Conservation (phyloP, 2,113 vertebrate species). For the Butorides virescens region DNA sequence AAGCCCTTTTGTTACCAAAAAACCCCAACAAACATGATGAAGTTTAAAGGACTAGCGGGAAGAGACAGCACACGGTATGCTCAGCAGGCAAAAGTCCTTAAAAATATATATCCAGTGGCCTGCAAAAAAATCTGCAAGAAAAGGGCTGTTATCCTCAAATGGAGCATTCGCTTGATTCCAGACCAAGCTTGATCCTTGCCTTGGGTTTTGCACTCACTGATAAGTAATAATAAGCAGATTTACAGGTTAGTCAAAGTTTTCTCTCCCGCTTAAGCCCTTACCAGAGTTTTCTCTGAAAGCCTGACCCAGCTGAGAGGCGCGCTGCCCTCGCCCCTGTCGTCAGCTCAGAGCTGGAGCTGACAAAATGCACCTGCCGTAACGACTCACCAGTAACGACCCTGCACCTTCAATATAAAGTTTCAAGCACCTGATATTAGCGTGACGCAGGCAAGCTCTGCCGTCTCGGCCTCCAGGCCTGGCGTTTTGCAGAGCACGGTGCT, state of each 20-base stretch:
- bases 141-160: neutral
- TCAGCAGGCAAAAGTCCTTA: neutral
- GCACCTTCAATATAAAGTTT: conserved; percentile 28
- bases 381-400: neutral
- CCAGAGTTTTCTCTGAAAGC: neutral
- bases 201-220: neutral
- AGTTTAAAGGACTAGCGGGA: neutral
- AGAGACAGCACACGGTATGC: neutral
- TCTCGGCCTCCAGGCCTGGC: neutral
- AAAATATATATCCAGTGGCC: neutral
- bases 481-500: neutral
- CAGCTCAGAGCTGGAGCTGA: neutral
- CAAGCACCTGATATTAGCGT: neutral
- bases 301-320: neutral
- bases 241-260: neutral
- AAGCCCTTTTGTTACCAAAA: neutral
- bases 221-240: neutral
- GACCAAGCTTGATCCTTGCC: neutral
- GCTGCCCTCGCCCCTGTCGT: neutral
- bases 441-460: neutral
- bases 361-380: neutral
- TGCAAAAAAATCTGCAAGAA: neutral
- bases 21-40: neutral
- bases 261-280: neutral
- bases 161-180: neutral